Evolutionary conservation across 2,113 vertebrate species (phyloP), one percentile per base, ranked within the genome.

Genomic region (Leuciscus idus): DNA sequence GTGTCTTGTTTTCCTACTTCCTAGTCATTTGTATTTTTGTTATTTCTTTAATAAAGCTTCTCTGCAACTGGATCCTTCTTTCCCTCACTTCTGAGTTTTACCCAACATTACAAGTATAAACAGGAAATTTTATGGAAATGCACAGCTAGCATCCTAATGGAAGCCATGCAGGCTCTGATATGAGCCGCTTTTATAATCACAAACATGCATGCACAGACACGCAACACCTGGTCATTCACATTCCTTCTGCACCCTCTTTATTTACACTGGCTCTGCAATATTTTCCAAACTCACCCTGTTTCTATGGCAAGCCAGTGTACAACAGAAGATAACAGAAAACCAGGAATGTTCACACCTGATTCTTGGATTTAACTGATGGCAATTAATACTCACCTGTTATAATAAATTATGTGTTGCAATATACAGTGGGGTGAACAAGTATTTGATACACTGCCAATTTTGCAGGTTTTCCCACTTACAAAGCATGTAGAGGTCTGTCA

Each of bases 141-240:
- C 64, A 33, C 64, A 17, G 6, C 12, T 33, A 33, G 2, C 28
- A 66, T 66, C n/a, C 26, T 68, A 68, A 68, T 4, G 6, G 15
- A 68, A 33, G 64, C 64, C 15, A 68, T 68, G 30, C 19, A 39
- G 66, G 33, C 30, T 70, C 66, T 36, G 30, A 9, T 70, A 70
- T 36, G 8, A 70, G 21, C 11, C 1, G 23, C 43, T 52, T 28
- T 30, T 52, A 48, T 76, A 76, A 52, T 76, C 26, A 76, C 48
- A 76, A 3, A 36, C 19, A 78, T 33, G 23, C 52, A 36, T 57
- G 75, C 17, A 77, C 48, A 77, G 75, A 55, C 68, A 72, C 21
- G 39, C 72, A 75, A 30, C 74, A 50, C 46, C 13, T 76, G 74
- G 6, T 76, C 46, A 26, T 76, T 50, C 74, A 76, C 74, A 76